Conservation (phyloP, 1,140 invertebrate species). For the Bombus breviceps region DNA sequence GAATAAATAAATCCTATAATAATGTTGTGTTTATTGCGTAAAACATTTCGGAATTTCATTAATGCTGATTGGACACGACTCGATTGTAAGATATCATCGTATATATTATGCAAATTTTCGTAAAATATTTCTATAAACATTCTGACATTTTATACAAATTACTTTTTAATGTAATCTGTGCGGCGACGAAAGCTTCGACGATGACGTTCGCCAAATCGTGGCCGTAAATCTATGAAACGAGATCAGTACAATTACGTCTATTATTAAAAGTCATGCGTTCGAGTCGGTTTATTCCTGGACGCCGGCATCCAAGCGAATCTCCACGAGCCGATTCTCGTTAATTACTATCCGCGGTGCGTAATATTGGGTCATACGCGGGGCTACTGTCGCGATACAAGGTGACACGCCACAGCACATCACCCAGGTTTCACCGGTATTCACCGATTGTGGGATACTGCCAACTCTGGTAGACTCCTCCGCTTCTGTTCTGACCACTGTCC, state of each 20-base stretch:
- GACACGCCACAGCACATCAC: conserved; percentile 39
- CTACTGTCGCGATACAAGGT: conserved; percentile 46
- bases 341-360: background rate
- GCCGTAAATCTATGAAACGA: background rate
- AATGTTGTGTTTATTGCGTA: no score
- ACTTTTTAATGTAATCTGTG: background rate
- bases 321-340: conserved; percentile 27
- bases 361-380: background rate
- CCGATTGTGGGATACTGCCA: conserved; percentile 68
- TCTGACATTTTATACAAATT: no score
- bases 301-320: background rate
- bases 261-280: background rate
- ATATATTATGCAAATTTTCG: no score
- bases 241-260: conserved; percentile 25
- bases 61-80: no score
- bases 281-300: conserved; percentile 21
- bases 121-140: no score
- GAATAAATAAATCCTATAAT: no score
- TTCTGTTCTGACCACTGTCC: conserved; percentile 33
- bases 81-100: no score
- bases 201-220: background rate
- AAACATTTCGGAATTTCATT: no score
- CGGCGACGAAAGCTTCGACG: background rate
- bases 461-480: conserved; percentile 45
- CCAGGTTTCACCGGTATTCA: conserved; percentile 50